Evolutionary conservation across 2,888 invertebrate species (phyloP).

Genomic region (Phyto melanocephala): DNA sequence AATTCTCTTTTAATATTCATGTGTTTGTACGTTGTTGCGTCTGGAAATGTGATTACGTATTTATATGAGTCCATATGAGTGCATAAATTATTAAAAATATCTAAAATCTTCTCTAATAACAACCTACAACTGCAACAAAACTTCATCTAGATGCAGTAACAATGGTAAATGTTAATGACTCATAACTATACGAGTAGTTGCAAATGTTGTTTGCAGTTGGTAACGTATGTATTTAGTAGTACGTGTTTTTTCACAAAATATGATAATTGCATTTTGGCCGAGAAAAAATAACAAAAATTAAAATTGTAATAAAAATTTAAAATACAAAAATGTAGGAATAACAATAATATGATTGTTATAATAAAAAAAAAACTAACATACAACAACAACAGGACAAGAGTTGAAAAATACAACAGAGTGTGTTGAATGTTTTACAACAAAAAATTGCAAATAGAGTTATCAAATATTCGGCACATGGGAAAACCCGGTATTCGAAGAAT

Average conservation of each 20-base stretch:
- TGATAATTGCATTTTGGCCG: constrained; percentile 55
- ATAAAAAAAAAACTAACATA: not conserved
- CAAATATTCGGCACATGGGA: too few relatives aligned
- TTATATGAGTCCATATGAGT: not conserved
- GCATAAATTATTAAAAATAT: not conserved
- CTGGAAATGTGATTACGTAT: not conserved
- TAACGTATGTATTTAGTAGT: constrained; percentile 31
- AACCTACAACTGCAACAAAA: not conserved
- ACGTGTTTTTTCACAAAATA: constrained; percentile 55
- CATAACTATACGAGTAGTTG: not conserved
- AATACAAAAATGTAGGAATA: constrained; percentile 5
- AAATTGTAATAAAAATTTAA: constrained; percentile 6
- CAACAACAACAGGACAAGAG: not conserved
- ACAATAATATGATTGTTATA: not conserved
- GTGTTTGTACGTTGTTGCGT: too few relatives aligned
- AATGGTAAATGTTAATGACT: constrained; percentile 23
- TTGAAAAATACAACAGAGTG: not conserved
- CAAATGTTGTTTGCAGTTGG: constrained; percentile 28
- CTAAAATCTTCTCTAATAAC: constrained; percentile 8
- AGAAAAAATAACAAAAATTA: not conserved
- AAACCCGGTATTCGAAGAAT: too few relatives aligned
- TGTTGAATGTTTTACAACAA: too few relatives aligned
- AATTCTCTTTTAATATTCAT: constrained; percentile 19
- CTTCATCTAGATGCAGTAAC: not conserved
- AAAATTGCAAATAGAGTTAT: too few relatives aligned